Base-by-base conservation (phyloP, 2,797 vertebrate species). In the Lutjanus argentimaculatus region DNA sequence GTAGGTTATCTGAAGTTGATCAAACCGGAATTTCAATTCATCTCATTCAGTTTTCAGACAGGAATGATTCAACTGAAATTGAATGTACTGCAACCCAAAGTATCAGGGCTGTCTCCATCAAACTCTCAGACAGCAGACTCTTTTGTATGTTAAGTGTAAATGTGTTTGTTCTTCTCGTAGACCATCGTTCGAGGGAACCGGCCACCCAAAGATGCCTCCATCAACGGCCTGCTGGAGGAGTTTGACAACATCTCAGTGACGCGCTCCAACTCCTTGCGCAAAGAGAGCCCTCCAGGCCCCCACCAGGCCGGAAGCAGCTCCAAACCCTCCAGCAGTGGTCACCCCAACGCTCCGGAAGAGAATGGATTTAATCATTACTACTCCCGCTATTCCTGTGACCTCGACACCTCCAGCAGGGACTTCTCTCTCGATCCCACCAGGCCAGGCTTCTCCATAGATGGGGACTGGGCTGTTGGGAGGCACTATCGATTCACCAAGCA, bases 211-310 rank as follows among this genome's bases (percentile, higher is more conserved):
- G 98, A 99, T 59, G 94, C 96, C 36, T 98, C 98, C 77, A 99
- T 99, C 93, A 99, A 99, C 0, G 98, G 98, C 78, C 96, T 99
- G 62, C 95, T 99, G 46, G 98, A 99, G 92, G 98, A 99, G 87
- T 99, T 99, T 1, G 98, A 99, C 96, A 99, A 97, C 89, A 98
- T 99, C 93, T 99, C 98, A 0, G 98, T 99, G 81, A 99, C 98
- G 0, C 97, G 98, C 48, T 99, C 98, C 91, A 99, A 99, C 91
- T 99, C 98, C 46, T 94, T 99, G 72, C 95, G 98, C 63, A 99
- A 98, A 85, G 98, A 99, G 89, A 99, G 98, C 56, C 98, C 97
- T 0, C 97, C 97, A 5, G 97, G 97, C 10, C 92, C 96, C 12
- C 97, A 97, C 79, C 97, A 96, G 84, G 95, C 96, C 2, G 95